These are phyloP conservation scores for Ctenochaetus hawaiiensis DNA, from an alignment of 2,797 vertebrate species.

Conservation along the genomic window DNA sequence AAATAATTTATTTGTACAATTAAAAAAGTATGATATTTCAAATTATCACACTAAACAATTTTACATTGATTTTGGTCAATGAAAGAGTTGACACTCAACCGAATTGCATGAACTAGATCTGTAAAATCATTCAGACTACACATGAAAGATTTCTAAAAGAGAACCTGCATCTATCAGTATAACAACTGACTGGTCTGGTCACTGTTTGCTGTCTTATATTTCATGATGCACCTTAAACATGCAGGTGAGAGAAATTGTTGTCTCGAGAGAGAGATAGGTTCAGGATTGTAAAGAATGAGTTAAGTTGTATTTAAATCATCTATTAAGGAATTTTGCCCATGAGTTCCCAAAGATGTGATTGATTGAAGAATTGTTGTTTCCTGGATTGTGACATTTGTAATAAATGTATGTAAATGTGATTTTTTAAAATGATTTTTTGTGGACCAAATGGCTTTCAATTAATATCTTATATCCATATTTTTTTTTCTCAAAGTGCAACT, in stretches of 20 bases:
- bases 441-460: too few relatives aligned
- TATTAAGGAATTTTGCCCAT: conserved; percentile 68
- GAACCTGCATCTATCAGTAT: conserved; percentile 50
- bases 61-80: conserved; percentile 41
- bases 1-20: conserved; percentile 59
- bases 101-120: conserved; percentile 62
- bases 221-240: conserved; percentile 71
- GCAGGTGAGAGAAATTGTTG: conserved; percentile 50
- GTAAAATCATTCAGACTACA: conserved; percentile 54
- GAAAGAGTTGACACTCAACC: conserved; percentile 26
- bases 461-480: too few relatives aligned
- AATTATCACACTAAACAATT: conserved; percentile 20
- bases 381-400: conserved; percentile 88
- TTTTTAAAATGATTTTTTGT: not conserved
- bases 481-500: too few relatives aligned
- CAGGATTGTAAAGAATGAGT: conserved; percentile 58
- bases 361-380: conserved; percentile 80
- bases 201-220: conserved; percentile 59
- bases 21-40: conserved; percentile 49
- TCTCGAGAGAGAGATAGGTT: conserved; percentile 50
- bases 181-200: conserved; percentile 34
- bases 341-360: conserved; percentile 84
- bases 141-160: conserved; percentile 48
- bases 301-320: conserved; percentile 74
- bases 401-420: conserved; percentile 85